Base-by-base conservation (phyloP, 2,888 invertebrate species). In the Xestia ashworthii region DNA sequence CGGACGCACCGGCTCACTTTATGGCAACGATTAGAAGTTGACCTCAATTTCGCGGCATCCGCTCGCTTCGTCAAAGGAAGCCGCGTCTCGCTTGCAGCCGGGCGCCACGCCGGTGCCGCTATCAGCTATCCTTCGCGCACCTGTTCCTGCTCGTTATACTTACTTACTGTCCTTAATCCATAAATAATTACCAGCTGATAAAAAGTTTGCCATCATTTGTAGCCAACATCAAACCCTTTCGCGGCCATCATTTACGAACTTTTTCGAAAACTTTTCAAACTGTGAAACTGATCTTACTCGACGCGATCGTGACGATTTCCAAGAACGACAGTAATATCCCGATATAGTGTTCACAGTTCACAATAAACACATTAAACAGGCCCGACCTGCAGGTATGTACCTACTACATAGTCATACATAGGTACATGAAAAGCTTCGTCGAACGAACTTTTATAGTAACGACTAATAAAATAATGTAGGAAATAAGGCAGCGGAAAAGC, bases 61-160 rank as follows among this genome's bases (percentile, higher is more conserved):
- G 76, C 77, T 72, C 79, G 71, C 84, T 84, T 84, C 84, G 88
- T 82, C 80, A 72, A 62, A 86, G 88, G 85, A 78, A 76, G 76
- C 76, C 78, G 82, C 74, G 71, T 50, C 75, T 70, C 69, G 76
- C 65, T 58, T 62, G 70, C 85, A 38, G 68, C 70, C 60, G 62
- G 46, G 53, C 38, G 71, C 75, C 72, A 38, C 65, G 69, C 76
- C 71, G n/a, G 12, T n/a, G 67, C 71, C 68, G 60, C 60, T 75
- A 41, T 58, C 82, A 62, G 48, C 67, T 44, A 50, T 55, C 44
- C 55, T 38, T 64, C 25, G 58, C 53, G n/a, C 64, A 65, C 25
- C 50, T 64, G 16, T 62, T 60, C 53, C 60, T 41, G 44, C 38
- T 44, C 41, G 41, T 46, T 22, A 64, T 32, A 14, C 44, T 78